Base-by-base conservation (phyloP, 2,113 vertebrate species). In the Melanocharis versteri region DNA sequence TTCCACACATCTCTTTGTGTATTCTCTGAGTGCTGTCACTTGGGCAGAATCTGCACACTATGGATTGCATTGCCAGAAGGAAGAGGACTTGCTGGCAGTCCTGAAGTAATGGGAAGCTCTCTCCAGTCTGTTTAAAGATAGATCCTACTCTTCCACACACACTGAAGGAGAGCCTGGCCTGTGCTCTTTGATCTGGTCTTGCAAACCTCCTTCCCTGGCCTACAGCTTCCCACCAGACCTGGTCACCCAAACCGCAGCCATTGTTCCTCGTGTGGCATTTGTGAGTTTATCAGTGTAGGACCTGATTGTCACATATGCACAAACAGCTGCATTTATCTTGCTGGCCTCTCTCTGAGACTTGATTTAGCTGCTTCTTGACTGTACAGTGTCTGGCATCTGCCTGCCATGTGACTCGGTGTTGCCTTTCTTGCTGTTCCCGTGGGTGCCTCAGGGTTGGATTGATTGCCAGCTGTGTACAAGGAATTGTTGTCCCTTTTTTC, bases 371-470 rank as follows among this genome's bases (percentile, higher is more conserved):
- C 50, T 53, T n/a, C 39, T 53, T n/a, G 27, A 31, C 56, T 68
- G 19, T 21, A 11, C 24, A 22, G 4, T 61, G 44, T 28, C 64
- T 56, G 15, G 15, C 0, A 0, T 26, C 9, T 1, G 1, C 21
- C 1, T 26, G 57, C 45, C 17, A 1, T 11, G 15, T 44, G 28
- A 42, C 61, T 83, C 66, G 23, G 2, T 44, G 17, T 53, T 78
- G n/a, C 18, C 57, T 92, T 53, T 57, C 69, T 54, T 39, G 27
- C 57, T 54, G 31, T 64, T 76, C 24, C 40, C 35, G 1, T 39
- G 44, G 8, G 10, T 85, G 37, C 6, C 9, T 82, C 68, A 40
- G 33, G 51, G 27, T 56, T 70, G 26, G 56, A 21, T 71, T 31
- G 15, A 15, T 69, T 37, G 7, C 23, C 31, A 65, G 50, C 78